These are phyloP conservation scores for Micromesistius poutassou DNA, from an alignment of 2,797 vertebrate genomes.

Conservation along the genomic window DNA sequence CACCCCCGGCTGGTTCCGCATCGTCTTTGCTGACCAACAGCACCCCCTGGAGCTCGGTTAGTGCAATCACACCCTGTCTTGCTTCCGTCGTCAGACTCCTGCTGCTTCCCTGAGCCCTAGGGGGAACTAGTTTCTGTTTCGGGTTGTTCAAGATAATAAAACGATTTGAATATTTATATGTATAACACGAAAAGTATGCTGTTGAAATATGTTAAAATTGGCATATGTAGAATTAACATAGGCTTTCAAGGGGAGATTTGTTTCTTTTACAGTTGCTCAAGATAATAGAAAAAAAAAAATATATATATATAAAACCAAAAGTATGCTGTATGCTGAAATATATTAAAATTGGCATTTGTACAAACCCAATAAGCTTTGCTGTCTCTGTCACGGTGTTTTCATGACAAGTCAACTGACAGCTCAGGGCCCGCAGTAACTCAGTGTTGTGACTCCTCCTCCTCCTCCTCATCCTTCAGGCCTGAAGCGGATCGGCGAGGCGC, in stretches of 20 bases:
- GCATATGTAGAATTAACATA: too few relatives aligned
- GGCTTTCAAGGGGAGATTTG: too few relatives aligned
- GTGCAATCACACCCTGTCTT: slow-evolving; percentile 30
- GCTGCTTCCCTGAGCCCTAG: not conserved
- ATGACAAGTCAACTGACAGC: too few relatives aligned
- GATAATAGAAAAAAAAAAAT: not conserved
- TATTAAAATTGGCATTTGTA: too few relatives aligned
- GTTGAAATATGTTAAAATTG: not conserved
- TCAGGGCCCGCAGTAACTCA: not conserved
- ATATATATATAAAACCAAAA: too few relatives aligned
- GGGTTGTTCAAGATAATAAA: not conserved
- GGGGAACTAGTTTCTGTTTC: not conserved
- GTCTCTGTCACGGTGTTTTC: too few relatives aligned
- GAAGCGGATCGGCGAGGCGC: slow-evolving; percentile 80
- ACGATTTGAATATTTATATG: not conserved
- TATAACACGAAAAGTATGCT: not conserved
- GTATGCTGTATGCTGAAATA: too few relatives aligned
- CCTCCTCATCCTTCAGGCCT: slow-evolving; percentile 74
- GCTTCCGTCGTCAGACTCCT: not conserved
- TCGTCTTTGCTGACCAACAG: slow-evolving; percentile 84
- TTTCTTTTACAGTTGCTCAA: not conserved
- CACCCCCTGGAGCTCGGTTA: slow-evolving; percentile 81
- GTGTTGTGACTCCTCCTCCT: slow-evolving; percentile 24
- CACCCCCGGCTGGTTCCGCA: slow-evolving; percentile 93
- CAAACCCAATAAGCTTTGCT: not conserved